These are phyloP conservation scores for Corythoichthys haematopterus DNA, from an alignment of 2,113 vertebrate species.

Conservation along the genomic window DNA sequence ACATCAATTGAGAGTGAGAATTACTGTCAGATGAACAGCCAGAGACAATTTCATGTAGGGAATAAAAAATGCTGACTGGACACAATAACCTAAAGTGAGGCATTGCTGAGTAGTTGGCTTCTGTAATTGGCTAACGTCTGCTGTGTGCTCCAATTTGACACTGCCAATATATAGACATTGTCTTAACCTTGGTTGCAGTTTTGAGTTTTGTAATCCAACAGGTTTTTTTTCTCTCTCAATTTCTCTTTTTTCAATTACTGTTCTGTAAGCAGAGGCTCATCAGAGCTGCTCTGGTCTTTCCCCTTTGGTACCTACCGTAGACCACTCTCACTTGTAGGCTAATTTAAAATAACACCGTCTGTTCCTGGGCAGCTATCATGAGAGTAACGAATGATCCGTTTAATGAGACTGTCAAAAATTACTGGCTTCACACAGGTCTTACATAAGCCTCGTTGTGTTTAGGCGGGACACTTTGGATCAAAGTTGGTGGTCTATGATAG, in stretches of 20 bases:
- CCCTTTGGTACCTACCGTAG: constrained; percentile 68
- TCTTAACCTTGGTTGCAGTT: constrained; percentile 34
- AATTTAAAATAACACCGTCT: constrained; percentile 37
- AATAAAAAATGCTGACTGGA: constrained; percentile 8
- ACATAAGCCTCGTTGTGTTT: not conserved
- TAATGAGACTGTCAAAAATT: constrained; percentile 8
- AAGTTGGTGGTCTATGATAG: constrained; percentile 66
- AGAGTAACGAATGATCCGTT: constrained; percentile 30
- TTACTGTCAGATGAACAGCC: constrained; percentile 46
- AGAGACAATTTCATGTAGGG: constrained; percentile 57
- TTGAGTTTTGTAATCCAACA: constrained; percentile 45
- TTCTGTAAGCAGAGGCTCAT: constrained; percentile 55
- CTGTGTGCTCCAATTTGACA: constrained; percentile 22
- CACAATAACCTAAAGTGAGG: constrained; percentile 2
- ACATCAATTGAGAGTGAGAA: constrained; percentile 5
- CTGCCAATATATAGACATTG: constrained; percentile 5
- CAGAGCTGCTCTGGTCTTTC: not conserved
- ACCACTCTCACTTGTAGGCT: constrained; percentile 51
- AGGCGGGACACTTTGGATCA: not conserved
- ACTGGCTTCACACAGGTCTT: not conserved
- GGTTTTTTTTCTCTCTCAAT: constrained; percentile 37
- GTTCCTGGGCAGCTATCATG: constrained; percentile 26
- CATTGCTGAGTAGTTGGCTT: constrained; percentile 2
- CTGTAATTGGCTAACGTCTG: constrained; percentile 26
- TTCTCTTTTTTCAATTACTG: constrained; percentile 31